A percentile compares a stretch with the other conserved stretches of the same genome.
Evolutionary conservation across 2,888 invertebrate species (phyloP).

Genomic region (Melitaea athalia): DNA sequence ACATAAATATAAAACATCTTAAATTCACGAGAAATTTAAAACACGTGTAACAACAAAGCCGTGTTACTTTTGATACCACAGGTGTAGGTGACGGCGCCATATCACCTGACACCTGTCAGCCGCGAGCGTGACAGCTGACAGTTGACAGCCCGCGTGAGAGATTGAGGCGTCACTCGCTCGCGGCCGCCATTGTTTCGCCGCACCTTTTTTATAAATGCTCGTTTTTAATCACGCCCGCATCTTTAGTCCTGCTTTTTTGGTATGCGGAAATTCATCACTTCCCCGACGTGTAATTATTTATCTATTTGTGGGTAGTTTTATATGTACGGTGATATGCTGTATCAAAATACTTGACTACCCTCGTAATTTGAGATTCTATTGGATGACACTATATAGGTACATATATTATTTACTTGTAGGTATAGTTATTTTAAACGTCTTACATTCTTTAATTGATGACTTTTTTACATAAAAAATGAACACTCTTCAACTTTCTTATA

Average conservation of each 20-base stretch:
- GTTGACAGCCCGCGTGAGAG: conserved; percentile 65
- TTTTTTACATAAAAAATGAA: too few species aligned
- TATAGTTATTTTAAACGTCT: too few species aligned
- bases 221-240: conserved; percentile 47
- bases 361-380: too few species aligned
- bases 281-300: conserved; percentile 1
- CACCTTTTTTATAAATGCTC: conserved; percentile 50
- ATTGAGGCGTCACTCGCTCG: conserved; percentile 68
- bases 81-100: conserved; percentile 50
- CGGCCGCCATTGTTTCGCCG: conserved; percentile 55
- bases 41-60: background rate
- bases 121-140: conserved; percentile 57
- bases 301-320: background rate
- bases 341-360: too few species aligned
- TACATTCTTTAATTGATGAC: too few species aligned
- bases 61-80: conserved; percentile 40
- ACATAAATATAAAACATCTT: background rate
- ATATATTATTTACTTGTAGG: too few species aligned
- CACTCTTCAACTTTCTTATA: too few species aligned
- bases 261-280: conserved; percentile 14
- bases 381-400: too few species aligned
- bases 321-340: background rate
- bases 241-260: conserved; percentile 32
- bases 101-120: conserved; percentile 49
- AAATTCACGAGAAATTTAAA: conserved; percentile 1